phyloP scores from a whole-genome alignment of 2,113 vertebrate species.

The Equus quagga region DNA sequence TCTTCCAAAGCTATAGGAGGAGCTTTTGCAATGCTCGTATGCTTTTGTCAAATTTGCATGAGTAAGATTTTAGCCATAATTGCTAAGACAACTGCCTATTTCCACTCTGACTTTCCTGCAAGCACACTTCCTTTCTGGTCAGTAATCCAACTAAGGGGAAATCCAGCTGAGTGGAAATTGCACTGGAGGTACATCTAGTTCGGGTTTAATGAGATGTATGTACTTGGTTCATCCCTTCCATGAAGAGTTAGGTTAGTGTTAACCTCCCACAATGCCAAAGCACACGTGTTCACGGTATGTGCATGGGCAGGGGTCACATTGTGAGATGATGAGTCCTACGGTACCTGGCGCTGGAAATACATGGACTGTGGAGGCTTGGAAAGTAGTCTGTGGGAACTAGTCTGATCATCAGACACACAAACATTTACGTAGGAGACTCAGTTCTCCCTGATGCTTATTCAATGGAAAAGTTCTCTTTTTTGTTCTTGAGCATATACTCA shows the following conservation, averaged over 20 bases:
- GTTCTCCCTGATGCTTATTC: not conserved
- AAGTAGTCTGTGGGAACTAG: not conserved
- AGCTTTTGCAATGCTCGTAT: not conserved
- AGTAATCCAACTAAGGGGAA: not conserved
- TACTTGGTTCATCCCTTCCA: not conserved
- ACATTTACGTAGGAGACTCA: not conserved
- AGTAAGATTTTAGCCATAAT: not conserved
- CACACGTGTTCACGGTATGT: not conserved
- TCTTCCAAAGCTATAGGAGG: not conserved
- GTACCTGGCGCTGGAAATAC: not conserved
- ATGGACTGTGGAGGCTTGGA: not conserved
- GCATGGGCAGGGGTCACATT: not conserved
- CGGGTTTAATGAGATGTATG: not conserved
- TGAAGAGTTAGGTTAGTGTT: not conserved
- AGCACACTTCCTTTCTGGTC: accelerated
- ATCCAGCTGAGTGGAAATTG: not conserved
- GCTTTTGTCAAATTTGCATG: not conserved
- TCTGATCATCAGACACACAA: not conserved
- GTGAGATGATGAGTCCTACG: not conserved
- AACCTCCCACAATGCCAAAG: not conserved
- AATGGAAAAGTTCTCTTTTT: not conserved
- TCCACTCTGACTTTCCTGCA: not conserved
- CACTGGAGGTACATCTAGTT: not conserved
- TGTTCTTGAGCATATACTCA: not conserved
- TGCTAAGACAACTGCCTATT: not conserved